Conservation (phyloP, 1,140 invertebrate species). For the Euschistus heros region DNA sequence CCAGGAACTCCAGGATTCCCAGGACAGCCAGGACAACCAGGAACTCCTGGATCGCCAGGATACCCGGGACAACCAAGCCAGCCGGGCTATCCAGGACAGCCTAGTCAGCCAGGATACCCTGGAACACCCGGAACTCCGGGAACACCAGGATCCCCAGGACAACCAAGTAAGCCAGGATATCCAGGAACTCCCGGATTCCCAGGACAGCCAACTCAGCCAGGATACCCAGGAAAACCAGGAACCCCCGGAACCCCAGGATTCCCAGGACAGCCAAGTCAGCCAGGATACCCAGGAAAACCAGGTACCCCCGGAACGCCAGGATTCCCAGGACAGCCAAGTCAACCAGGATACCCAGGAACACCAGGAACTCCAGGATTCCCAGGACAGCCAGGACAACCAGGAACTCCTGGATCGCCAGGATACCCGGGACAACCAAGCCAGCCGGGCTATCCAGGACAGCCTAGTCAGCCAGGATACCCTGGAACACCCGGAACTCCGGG, state of each 20-base stretch:
- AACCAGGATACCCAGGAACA: conserved; percentile 30
- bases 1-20: conserved; percentile 28
- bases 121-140: conserved; percentile 30
- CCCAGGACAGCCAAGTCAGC: conserved; percentile 28
- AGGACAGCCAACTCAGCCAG: conserved; percentile 28
- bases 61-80: conserved; percentile 30
- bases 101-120: conserved; percentile 26
- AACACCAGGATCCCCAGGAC: conserved; percentile 30
- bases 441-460: too few species aligned
- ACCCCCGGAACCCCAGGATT: conserved; percentile 29
- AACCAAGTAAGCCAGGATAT: conserved; percentile 25
- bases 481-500: conserved; percentile 29
- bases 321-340: conserved; percentile 30
- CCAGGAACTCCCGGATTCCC: conserved; percentile 27
- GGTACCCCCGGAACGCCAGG: conserved; percentile 27
- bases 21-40: conserved; percentile 26
- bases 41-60: conserved; percentile 29
- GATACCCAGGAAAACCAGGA: conserved; percentile 33
- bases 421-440: conserved; percentile 28
- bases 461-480: too few species aligned
- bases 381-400: conserved; percentile 30
- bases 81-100: conserved; percentile 24
- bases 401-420: conserved; percentile 28
- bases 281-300: conserved; percentile 24
- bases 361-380: conserved; percentile 33